Evolutionary conservation across 2,797 vertebrate species (phyloP), one percentile per base, ranked within the genome.

Genomic region (Enteromius argenteus): DNA sequence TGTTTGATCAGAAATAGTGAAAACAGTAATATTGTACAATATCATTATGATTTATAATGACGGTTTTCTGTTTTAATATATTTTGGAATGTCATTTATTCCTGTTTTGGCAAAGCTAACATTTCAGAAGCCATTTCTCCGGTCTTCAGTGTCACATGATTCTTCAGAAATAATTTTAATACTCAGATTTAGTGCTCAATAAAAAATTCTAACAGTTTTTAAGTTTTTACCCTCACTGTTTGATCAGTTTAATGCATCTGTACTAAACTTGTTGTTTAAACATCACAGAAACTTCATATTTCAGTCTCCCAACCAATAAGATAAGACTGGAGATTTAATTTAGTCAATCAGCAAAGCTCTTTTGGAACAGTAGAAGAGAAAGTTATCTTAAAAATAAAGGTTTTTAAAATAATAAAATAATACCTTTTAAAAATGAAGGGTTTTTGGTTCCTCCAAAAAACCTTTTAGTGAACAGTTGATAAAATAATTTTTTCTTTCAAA

Each of bases 301-400:
- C 5, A 49, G 11, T 3, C 39, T 30, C 17, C 23, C 17, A 75
- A n/a, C 4, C 17, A 32, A 9, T 62, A 13, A 64, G 15, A 19
- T 46, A 19, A 72, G 21, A 69, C 37, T 60, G 27, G 11, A 80
- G 32, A 51, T 75, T 17, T 37, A 19, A 64, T 72, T 85, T 62
- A 77, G 58, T 27, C n/a, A 64, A 85, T 68, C 62, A 72, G 23
- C 21, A 60, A 37, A 77, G 15, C 62, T 32, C 9, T n/a, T 64
- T 19, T 76, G 7, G 1, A 78, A 27, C n/a, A 39, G 0, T 5
- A 60, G 5, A 13, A 39, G 51, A 76, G 0, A n/a, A 53, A 3
- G 51, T 7, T 8, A 53, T 56, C 19, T 56, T n/a, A 53, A 56
- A 56, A 56, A 56, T 56, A 56, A n/a, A n/a, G 53, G 7, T 39